phyloP scores from a whole-genome alignment of 2,113 vertebrate species.

The Rhineura floridana region DNA sequence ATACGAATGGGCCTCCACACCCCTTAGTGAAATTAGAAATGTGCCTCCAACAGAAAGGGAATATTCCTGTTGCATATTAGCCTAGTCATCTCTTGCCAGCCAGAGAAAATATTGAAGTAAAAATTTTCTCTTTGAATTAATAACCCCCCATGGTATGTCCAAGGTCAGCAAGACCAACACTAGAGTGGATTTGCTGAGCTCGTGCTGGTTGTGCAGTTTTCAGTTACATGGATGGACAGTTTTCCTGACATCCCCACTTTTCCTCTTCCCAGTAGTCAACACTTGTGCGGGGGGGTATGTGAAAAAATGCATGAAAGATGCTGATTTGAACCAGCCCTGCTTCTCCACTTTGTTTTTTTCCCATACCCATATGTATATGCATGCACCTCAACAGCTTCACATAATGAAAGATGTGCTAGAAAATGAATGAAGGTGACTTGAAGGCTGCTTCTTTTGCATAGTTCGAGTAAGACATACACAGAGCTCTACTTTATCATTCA shows the following conservation, averaged over 20 bases:
- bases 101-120: slow-evolving; percentile 33
- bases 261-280: slow-evolving; percentile 17
- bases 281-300: not conserved
- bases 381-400: not conserved
- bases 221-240: slow-evolving; percentile 36
- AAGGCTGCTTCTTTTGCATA: not conserved
- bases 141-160: slow-evolving; percentile 32
- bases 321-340: not conserved
- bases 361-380: not conserved
- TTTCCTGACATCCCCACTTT: slow-evolving; percentile 52
- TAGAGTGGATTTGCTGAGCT: slow-evolving; percentile 57
- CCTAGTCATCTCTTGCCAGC: slow-evolving; percentile 5
- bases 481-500: slow-evolving; percentile 24
- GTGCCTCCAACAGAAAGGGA: not conserved
- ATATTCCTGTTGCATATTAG: not conserved
- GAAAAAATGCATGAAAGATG: slow-evolving; percentile 10
- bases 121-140: slow-evolving; percentile 28
- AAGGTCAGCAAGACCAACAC: slow-evolving; percentile 56
- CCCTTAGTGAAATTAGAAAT: not conserved
- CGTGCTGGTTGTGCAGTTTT: slow-evolving; percentile 50
- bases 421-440: not conserved
- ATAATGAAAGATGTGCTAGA: not conserved
- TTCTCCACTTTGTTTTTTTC: not conserved
- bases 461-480: not conserved
- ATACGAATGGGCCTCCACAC: not conserved